Conservation (phyloP, 2,888 invertebrate species). For the Ctena decussata region DNA sequence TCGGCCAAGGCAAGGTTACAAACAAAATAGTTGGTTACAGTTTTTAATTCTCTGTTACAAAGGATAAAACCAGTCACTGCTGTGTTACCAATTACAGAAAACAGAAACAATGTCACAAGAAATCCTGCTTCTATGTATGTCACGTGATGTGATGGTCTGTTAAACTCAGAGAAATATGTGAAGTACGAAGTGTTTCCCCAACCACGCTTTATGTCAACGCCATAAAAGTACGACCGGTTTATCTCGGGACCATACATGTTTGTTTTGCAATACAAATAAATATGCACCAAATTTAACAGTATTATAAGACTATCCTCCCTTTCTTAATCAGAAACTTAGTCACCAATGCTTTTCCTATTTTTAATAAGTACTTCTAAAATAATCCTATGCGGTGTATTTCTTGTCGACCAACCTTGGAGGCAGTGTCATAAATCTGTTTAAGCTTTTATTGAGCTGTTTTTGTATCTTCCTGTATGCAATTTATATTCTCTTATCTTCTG, state of each 20-base stretch:
- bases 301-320: too few species aligned
- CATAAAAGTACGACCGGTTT: constrained; percentile 72
- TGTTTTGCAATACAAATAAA: too few species aligned
- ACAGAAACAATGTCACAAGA: constrained; percentile 60
- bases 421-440: too few species aligned
- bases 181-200: constrained; percentile 75
- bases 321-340: too few species aligned
- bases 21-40: constrained; percentile 74
- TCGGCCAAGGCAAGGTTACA: constrained; percentile 77
- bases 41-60: constrained; percentile 59
- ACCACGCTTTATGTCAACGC: constrained; percentile 58
- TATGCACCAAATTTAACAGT: too few species aligned
- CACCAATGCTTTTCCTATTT: too few species aligned
- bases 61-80: constrained; percentile 65
- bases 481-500: too few species aligned
- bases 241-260: constrained; percentile 7
- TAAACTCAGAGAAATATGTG: constrained; percentile 77
- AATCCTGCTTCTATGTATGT: constrained; percentile 66
- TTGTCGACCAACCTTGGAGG: too few species aligned
- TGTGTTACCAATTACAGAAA: constrained; percentile 68
- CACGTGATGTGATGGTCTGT: constrained; percentile 60
- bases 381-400: too few species aligned
- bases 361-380: too few species aligned
- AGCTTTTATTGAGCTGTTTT: too few species aligned
- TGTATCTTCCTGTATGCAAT: too few species aligned